Base-by-base conservation (phyloP, 2,888 invertebrate genomes). In the Pseudococcus jackbeardsleyi region DNA sequence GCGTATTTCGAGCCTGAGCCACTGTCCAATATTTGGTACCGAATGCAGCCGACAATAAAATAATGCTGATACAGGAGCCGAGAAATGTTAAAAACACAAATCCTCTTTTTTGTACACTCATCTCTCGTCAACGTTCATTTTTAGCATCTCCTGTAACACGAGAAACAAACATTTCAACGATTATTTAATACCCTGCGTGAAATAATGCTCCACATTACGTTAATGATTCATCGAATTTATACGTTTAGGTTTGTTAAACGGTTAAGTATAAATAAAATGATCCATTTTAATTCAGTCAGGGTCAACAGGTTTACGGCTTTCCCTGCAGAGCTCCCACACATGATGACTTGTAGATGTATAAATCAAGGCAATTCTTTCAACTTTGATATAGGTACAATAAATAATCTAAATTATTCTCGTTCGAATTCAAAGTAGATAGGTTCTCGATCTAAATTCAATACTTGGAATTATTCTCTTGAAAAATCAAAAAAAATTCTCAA, bases 41-140 rank as follows among this genome's bases (percentile, higher is more conserved):
- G 89, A 97, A 92, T n/a, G 96, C 95, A 64, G 96, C 96, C 17
- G 96, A 95, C 9, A 96, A 93, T 90, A 97, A 92, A 48, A 95
- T 95, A 89, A 96, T 94, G 90, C 95, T 95, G 89, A 95, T 92
- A 91, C 96, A 94, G 89, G 96, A 95, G 22, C 96, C 94, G 90
- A 96, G 94, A 91, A 96, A 96, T 64, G 96, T 96, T 91, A 95
- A 94, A 91, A 96, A 95, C 90, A 96, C 95, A 93, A 96, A 94
- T 88, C 95, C 95, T 90, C 96, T 93, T 90, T 95, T 95, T 90
- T 95, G 95, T 91, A 95, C 91, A 91, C 94, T 94, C 93, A 95
- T 93, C 89, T 84, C 84, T 68, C 50, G 26, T 72, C 33, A n/a
- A 39, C 26, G 48, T 50, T 19, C 84, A 85, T 87, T 72, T 68